These are phyloP conservation scores for Dinomys branickii DNA, from an alignment of 2,113 vertebrate genomes.

Conservation along the genomic window DNA sequence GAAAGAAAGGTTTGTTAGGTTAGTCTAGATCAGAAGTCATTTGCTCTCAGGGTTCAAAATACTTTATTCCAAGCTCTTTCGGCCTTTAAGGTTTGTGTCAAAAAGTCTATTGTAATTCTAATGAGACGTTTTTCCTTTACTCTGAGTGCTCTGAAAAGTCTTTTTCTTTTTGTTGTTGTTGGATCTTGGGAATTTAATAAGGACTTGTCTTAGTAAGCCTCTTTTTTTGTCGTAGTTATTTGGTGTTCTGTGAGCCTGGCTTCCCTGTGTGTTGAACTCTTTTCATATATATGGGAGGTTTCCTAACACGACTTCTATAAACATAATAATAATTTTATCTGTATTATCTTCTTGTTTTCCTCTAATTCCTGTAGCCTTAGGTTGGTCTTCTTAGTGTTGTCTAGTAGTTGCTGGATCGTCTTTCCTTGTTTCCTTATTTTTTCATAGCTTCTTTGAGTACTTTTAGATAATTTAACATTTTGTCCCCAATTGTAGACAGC, in stretches of 20 bases:
- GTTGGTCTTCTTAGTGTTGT: not conserved
- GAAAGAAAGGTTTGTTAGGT: not conserved
- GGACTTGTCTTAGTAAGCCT: not conserved
- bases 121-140: not conserved
- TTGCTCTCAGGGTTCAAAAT: not conserved
- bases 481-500: not conserved
- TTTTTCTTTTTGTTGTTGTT: not conserved
- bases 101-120: not conserved
- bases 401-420: not conserved
- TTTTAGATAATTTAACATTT: not conserved
- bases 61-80: not conserved
- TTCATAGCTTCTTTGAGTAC: not conserved
- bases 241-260: not conserved
- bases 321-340: not conserved
- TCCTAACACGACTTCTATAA: not conserved
- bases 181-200: not conserved
- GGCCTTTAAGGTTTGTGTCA: not conserved
- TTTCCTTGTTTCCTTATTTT: not conserved
- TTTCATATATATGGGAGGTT: not conserved
- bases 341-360: not conserved
- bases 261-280: not conserved
- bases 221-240: not conserved
- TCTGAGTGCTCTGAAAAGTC: not conserved
- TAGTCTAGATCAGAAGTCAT: not conserved
- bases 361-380: not conserved